Evolutionary conservation across 2,888 invertebrate species (phyloP).

Genomic region (Formica aserva): DNA sequence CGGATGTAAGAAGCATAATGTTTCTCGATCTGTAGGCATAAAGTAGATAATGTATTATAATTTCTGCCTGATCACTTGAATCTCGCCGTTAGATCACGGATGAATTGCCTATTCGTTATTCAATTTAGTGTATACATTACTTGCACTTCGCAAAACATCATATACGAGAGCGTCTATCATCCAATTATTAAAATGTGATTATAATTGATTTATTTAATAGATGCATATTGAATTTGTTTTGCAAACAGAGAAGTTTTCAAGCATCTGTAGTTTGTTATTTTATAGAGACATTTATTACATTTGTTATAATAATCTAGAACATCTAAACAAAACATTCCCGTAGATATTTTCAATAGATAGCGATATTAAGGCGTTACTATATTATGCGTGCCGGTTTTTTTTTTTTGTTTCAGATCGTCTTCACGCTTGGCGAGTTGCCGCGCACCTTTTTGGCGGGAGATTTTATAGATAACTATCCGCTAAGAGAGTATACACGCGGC

Average conservation of each 20-base stretch:
- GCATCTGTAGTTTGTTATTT: neutral
- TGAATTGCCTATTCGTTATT: constrained; percentile 42
- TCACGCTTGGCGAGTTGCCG: constrained; percentile 61
- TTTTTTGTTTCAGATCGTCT: constrained; percentile 44
- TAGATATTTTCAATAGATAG: neutral
- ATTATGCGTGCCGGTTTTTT: neutral
- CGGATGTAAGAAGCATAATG: constrained; percentile 15
- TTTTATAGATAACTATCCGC: constrained; percentile 69
- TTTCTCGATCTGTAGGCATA: neutral
- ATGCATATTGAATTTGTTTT: neutral
- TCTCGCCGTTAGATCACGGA: constrained; percentile 38
- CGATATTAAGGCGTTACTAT: constrained; percentile 9
- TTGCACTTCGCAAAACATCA: neutral
- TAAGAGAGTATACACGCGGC: constrained; percentile 42
- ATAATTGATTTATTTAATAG: neutral
- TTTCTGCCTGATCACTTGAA: constrained; percentile 43
- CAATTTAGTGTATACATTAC: constrained; percentile 26
- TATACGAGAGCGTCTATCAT: neutral
- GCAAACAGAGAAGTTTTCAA: neutral
- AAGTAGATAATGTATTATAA: constrained; percentile 28
- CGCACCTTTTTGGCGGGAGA: constrained; percentile 76
- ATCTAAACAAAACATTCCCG: neutral
- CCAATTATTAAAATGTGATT: neutral
- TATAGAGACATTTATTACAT: neutral
- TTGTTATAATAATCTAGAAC: neutral